These are phyloP conservation scores for Trachymyrmex cornetzi DNA, from an alignment of 1,140 invertebrate genomes.

Conservation along the genomic window DNA sequence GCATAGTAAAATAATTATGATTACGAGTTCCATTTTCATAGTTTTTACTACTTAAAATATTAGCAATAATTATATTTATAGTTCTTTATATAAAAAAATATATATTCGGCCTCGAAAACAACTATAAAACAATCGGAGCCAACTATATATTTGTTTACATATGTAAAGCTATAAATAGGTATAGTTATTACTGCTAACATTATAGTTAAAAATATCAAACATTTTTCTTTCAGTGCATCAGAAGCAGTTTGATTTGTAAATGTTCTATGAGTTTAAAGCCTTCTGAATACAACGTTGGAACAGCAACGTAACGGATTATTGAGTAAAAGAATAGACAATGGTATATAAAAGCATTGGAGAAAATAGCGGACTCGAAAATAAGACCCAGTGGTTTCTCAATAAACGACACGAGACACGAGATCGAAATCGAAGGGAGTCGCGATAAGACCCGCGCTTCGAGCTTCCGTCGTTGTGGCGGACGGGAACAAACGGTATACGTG, in stretches of 20 bases:
- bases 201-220: too few species aligned
- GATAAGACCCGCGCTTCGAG: constrained; percentile 57
- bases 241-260: neutral
- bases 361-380: neutral
- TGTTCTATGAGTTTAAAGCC: neutral
- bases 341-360: neutral
- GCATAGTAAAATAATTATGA: too few species aligned
- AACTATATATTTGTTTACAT: too few species aligned
- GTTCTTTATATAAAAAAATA: too few species aligned
- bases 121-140: too few species aligned
- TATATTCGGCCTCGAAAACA: too few species aligned
- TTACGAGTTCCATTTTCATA: too few species aligned
- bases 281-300: neutral
- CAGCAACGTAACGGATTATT: constrained; percentile 9
- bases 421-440: constrained; percentile 47
- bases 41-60: too few species aligned
- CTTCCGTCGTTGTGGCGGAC: constrained; percentile 57
- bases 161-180: too few species aligned
- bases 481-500: constrained; percentile 63
- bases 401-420: constrained; percentile 51
- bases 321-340: constrained; percentile 19
- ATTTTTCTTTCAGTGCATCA: too few species aligned
- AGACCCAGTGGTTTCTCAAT: neutral
- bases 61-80: too few species aligned
- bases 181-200: too few species aligned